phyloP scores from a whole-genome alignment of 1,140 invertebrate species.

The Drosophila takahashii region DNA sequence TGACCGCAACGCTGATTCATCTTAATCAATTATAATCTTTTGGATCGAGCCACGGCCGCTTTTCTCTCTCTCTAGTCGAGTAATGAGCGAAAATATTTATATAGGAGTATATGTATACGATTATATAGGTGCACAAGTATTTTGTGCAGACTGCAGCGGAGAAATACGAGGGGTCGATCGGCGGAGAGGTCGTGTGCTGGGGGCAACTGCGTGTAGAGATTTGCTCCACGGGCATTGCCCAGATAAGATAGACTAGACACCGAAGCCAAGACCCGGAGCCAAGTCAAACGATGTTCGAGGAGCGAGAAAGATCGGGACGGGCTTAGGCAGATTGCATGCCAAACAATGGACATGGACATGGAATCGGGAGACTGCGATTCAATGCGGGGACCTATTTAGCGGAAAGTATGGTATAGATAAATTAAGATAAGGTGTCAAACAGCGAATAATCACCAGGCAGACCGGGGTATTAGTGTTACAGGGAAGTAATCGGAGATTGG shows the following conservation, averaged over 20 bases:
- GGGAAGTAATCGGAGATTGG: not conserved
- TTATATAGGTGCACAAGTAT: not conserved
- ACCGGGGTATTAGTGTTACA: not conserved
- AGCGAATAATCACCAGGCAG: conserved; percentile 12
- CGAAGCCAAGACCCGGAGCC: conserved; percentile 23
- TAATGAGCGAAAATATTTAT: conserved; percentile 71
- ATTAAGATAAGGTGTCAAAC: conserved; percentile 33
- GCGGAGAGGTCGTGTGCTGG: conserved; percentile 69
- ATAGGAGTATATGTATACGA: no score
- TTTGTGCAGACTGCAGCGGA: conserved; percentile 10
- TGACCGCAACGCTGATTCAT: conserved; percentile 83
- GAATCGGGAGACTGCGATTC: conserved; percentile 27
- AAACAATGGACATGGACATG: conserved; percentile 58
- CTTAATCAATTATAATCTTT: conserved; percentile 84
- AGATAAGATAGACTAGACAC: conserved; percentile 59
- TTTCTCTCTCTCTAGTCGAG: conserved; percentile 50
- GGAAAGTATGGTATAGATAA: conserved; percentile 23
- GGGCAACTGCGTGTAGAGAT: conserved; percentile 75
- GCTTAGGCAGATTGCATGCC: conserved; percentile 51
- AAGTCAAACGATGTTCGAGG: conserved; percentile 41
- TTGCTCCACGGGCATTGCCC: conserved; percentile 74
- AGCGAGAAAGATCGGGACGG: conserved; percentile 35
- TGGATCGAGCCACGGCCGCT: conserved; percentile 39
- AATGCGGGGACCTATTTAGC: conserved; percentile 31
- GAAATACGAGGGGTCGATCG: conserved; percentile 13